Conservation (phyloP, 2,888 invertebrate genomes). For the Netelia inedita region DNA sequence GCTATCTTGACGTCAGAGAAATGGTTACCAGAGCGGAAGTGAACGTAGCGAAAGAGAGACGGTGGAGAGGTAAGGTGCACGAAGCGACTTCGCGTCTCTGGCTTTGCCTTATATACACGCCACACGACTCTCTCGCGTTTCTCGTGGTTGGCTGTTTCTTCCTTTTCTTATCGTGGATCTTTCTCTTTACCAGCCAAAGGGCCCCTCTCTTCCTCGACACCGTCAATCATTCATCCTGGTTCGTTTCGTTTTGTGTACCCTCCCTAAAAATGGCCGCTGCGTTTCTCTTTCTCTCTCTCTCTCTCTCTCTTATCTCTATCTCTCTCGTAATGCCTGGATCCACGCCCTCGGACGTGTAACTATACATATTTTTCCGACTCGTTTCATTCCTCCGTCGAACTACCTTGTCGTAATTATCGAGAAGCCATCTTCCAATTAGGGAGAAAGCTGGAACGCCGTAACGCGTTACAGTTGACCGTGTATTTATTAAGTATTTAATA, state of each 20-base stretch:
- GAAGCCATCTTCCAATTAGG: conserved; percentile 55
- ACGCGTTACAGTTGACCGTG: not conserved
- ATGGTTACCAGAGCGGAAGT: conserved; percentile 79
- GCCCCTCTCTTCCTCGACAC: conserved; percentile 75
- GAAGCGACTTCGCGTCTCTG: conserved; percentile 72
- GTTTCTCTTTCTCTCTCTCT: conserved; percentile 6
- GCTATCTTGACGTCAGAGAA: conserved; percentile 72
- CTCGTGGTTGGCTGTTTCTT: conserved; percentile 76
- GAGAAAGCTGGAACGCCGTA: conserved; percentile 21
- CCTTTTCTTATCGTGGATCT: conserved; percentile 77
- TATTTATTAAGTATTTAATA: conserved; percentile 32
- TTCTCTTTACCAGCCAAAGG: conserved; percentile 72
- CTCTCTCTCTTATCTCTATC: conserved; percentile 4
- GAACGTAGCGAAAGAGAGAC: conserved; percentile 70
- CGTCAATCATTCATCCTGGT: conserved; percentile 66
- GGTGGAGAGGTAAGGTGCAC: conserved; percentile 70
- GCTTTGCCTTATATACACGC: conserved; percentile 43
- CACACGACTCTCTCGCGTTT: conserved; percentile 69
- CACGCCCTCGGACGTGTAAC: conserved; percentile 44
- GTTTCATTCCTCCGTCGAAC: not conserved
- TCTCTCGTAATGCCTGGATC: conserved; percentile 49
- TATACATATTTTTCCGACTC: conserved; percentile 29
- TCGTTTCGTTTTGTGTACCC: conserved; percentile 25
- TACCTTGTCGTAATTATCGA: conserved; percentile 55
- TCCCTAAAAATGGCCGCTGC: conserved; percentile 65